Evolutionary conservation across 2,888 invertebrate genomes (phyloP).

Genomic region (Alloplasta piceator): DNA sequence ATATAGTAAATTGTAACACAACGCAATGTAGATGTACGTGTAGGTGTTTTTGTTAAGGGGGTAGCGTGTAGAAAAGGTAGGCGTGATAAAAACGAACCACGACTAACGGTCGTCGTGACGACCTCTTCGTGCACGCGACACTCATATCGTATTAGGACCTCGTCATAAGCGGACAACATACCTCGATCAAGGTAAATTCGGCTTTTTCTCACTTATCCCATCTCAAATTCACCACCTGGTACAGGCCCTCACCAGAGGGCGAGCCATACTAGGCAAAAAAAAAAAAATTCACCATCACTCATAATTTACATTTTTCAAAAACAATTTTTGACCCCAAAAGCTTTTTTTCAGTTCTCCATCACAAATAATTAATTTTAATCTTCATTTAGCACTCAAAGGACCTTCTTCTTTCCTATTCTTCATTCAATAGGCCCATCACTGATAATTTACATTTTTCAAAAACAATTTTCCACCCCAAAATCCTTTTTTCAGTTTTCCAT

Average conservation of each 20-base stretch:
- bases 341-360: too few species aligned
- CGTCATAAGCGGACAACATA: constrained; percentile 25
- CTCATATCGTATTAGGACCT: constrained; percentile 40
- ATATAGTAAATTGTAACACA: constrained; percentile 5
- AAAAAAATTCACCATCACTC: constrained; percentile 3
- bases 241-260: too few species aligned
- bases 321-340: not conserved
- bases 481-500: too few species aligned
- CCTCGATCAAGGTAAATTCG: constrained; percentile 32
- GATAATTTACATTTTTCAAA: not conserved
- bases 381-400: too few species aligned
- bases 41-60: not conserved
- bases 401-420: not conserved
- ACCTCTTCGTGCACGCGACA: constrained; percentile 55
- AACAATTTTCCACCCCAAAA: too few species aligned
- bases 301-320: not conserved
- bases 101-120: constrained; percentile 56
- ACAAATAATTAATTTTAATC: too few species aligned
- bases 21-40: not conserved
- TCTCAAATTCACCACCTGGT: constrained; percentile 20
- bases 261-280: too few species aligned
- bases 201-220: not conserved
- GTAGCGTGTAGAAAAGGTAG: constrained; percentile 8
- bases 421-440: not conserved
- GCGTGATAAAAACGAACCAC: constrained; percentile 8